Conservation (phyloP, 2,888 invertebrate genomes). For the Drosophila basisetae region DNA sequence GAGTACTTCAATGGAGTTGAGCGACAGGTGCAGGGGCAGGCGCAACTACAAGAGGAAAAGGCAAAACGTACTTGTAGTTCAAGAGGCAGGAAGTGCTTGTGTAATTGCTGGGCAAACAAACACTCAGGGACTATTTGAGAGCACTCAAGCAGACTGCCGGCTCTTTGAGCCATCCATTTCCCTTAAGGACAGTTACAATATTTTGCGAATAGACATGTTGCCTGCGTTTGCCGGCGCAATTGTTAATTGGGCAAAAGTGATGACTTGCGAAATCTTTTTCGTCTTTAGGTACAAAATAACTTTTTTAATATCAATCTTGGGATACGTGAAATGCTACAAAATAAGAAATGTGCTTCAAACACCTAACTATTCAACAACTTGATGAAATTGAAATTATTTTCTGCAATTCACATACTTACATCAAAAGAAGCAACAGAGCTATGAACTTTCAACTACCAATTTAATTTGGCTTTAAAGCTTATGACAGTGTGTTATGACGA, state of each 20-base stretch:
- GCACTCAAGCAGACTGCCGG: conserved; percentile 15
- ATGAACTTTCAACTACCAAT: conserved; percentile 35
- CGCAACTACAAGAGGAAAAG: conserved; percentile 2
- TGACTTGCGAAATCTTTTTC: conserved; percentile 19
- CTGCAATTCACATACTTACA: conserved; percentile 14
- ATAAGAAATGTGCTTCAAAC: background rate
- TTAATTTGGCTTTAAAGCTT: conserved; percentile 30
- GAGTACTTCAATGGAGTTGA: conserved; percentile 20
- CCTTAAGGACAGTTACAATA: conserved; percentile 17
- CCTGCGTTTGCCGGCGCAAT: conserved; percentile 17
- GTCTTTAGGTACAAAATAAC: conserved; percentile 5
- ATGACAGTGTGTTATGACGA: background rate
- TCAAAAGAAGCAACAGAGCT: conserved; percentile 10
- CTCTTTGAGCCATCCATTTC: conserved; percentile 30
- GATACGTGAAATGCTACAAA: background rate
- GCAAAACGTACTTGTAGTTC: conserved; percentile 14
- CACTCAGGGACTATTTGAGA: conserved; percentile 40
- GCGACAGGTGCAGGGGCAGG: conserved; percentile 4
- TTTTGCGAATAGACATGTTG: conserved; percentile 1
- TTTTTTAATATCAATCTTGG: conserved; percentile 33
- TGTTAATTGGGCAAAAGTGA: conserved; percentile 39
- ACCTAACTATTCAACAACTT: conserved; percentile 1
- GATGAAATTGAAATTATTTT: conserved; percentile 13
- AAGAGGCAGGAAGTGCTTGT: conserved; percentile 42
- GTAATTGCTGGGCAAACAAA: conserved; percentile 59